phyloP scores from a whole-genome alignment of 2,113 vertebrate genomes.

The Athene cunicularia region DNA sequence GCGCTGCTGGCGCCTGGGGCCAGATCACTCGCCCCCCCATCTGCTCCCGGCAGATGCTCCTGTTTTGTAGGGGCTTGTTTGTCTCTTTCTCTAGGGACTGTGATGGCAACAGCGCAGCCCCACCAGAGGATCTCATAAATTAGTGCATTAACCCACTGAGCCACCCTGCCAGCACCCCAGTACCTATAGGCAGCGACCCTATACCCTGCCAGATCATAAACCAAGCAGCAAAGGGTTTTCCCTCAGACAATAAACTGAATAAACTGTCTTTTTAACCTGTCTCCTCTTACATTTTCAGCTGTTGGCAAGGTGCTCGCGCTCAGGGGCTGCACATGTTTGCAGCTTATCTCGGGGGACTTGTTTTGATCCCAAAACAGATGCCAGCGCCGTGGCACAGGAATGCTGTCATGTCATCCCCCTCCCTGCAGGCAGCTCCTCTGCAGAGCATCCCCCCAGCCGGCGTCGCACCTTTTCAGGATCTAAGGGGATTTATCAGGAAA shows the following conservation, averaged over 20 bases:
- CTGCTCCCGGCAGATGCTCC: constrained; percentile 52
- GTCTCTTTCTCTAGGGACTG: neutral
- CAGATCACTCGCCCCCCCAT: neutral
- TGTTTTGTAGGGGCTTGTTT: constrained; percentile 64
- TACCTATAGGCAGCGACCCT: neutral
- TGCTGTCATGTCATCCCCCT: neutral
- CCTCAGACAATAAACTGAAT: neutral
- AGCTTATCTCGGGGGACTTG: neutral
- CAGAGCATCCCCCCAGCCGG: neutral
- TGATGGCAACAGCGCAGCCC: neutral
- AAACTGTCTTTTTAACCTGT: neutral
- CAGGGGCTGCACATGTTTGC: neutral
- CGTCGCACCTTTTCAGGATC: neutral
- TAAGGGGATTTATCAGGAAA: neutral
- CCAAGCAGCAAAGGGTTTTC: neutral
- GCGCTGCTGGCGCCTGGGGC: constrained; percentile 5
- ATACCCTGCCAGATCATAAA: neutral
- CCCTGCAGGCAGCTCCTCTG: neutral
- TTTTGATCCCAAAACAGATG: neutral
- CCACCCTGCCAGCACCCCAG: fast-evolving
- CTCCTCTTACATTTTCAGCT: neutral
- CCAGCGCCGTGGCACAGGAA: neutral
- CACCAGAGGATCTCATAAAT: neutral
- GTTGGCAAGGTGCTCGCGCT: neutral
- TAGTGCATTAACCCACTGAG: fast-evolving